Percentiles rank a stretch among this genome's conserved stretches.
These are phyloP conservation scores for Dynastes hyllus DNA, from an alignment of 2,888 invertebrate species.

Conservation along the genomic window DNA sequence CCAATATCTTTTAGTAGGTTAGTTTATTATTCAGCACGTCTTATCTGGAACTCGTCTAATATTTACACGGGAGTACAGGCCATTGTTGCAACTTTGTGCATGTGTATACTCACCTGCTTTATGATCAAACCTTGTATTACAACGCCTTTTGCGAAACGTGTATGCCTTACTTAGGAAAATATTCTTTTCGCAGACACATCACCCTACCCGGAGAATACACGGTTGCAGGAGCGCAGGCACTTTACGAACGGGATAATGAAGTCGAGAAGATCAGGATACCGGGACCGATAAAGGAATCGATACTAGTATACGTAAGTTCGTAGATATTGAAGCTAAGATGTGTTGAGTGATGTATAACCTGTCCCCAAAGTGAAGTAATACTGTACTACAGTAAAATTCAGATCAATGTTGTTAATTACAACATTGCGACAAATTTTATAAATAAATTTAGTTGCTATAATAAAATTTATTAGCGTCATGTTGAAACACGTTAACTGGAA, in stretches of 20 bases:
- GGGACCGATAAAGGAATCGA: slow-evolving; percentile 87
- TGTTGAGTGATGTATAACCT: no score
- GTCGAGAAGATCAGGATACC: slow-evolving; percentile 87
- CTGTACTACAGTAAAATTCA: no score
- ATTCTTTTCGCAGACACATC: slow-evolving; percentile 74
- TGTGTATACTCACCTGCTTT: neutral
- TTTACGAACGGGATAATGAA: slow-evolving; percentile 85
- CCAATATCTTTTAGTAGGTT: neutral
- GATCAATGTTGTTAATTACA: no score
- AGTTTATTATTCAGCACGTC: neutral
- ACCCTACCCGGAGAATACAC: slow-evolving; percentile 86
- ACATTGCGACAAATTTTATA: no score
- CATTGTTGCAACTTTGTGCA: slow-evolving; percentile 1
- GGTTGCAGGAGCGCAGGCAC: slow-evolving; percentile 85
- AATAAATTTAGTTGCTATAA: no score
- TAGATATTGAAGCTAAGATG: neutral
- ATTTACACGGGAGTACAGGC: neutral
- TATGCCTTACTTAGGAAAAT: neutral
- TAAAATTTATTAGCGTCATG: no score
- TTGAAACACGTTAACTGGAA: no score
- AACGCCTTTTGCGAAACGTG: neutral
- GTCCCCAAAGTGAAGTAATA: no score
- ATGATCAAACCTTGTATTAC: neutral
- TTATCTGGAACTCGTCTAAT: slow-evolving; percentile 8
- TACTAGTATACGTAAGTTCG: slow-evolving; percentile 84